Evolutionary conservation across 2,797 vertebrate genomes (phyloP).

Genomic region (Tragelaphus eurycerus): DNA sequence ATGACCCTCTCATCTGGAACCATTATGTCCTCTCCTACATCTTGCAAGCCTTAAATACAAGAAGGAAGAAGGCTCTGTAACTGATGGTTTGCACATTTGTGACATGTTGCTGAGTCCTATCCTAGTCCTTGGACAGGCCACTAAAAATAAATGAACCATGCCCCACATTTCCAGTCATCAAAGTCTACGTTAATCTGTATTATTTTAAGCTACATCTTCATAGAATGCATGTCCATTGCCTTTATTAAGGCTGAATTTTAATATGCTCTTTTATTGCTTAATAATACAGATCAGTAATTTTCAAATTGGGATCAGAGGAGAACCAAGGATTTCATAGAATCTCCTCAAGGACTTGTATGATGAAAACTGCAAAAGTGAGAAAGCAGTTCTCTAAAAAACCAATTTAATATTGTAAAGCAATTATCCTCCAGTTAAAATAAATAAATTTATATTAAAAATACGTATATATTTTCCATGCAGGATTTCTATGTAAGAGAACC

Average conservation of each 20-base stretch:
- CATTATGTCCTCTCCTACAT: neutral
- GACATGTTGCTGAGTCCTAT: neutral
- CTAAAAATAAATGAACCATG: constrained; percentile 37
- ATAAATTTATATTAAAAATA: too few relatives aligned
- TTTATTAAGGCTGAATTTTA: neutral
- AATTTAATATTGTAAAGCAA: too few relatives aligned
- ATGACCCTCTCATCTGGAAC: rapidly evolving
- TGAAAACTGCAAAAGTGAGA: neutral
- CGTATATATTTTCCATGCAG: neutral
- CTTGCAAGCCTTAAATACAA: neutral
- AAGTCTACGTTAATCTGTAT: neutral
- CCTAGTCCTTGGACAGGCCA: neutral
- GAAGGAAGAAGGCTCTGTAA: neutral
- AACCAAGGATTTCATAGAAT: neutral
- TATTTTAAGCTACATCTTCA: neutral
- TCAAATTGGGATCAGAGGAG: neutral
- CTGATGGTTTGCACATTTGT: neutral
- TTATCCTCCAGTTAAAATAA: too few relatives aligned
- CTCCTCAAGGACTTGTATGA: neutral
- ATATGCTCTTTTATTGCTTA: constrained; percentile 33
- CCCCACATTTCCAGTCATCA: neutral
- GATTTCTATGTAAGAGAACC: neutral
- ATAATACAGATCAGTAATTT: constrained; percentile 33
- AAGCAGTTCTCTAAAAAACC: neutral
- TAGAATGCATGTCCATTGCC: neutral